Base-by-base conservation (phyloP, 1,140 invertebrate species). In the Globodera rostochiensis region DNA sequence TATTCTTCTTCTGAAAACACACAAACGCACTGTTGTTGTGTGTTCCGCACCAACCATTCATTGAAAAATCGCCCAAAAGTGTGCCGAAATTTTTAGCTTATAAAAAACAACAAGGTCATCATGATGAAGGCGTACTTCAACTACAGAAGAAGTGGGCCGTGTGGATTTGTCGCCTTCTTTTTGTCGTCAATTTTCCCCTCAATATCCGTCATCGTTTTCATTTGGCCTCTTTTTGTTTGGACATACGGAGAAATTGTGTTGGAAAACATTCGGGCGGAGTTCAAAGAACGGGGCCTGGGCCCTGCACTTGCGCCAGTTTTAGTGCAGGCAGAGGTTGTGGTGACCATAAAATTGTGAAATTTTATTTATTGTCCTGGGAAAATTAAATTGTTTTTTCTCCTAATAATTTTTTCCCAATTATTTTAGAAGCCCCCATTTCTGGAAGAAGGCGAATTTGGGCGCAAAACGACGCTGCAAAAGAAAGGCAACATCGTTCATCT, bases 401-500 rank as follows among this genome's bases (percentile, higher is more conserved):
- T 36, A 36, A 36, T 36, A 36, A 25, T 25, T 36, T 36, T 36
- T 36, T 36, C 1, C 1, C 36, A 2, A 36, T 36, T 36, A 36
- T 36, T 64, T 64, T 19, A 64, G 57, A 64, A 64, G 13, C 57
- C 57, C 13, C 57, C 57, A 19, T 64, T 64, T 64, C 0, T 64
- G 57, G 57, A 64, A n/a, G 57, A 64, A 15, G 6, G 13, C 2
- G 57, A 11, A 6, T 64, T 64, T 6, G 71, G 71, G 50, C 11
- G 45, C 45, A 49, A 46, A 64, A 82, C 15, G 46, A 70, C 47
- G 46, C 66, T 74, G 53, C n/a, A 36, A 21, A 82, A 80, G 21
- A 82, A 82, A 47, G 81, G 50, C 46, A 82, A 82, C 70, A 69
- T 53, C 19, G 79, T 82, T n/a, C 21, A 15, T 49, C 19, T 82